Percentiles rank a stretch among this genome's conserved stretches.
Evolutionary conservation across 92 coral and sea anemone species (phyloP).

Genomic region (Bergia puertoricense): DNA sequence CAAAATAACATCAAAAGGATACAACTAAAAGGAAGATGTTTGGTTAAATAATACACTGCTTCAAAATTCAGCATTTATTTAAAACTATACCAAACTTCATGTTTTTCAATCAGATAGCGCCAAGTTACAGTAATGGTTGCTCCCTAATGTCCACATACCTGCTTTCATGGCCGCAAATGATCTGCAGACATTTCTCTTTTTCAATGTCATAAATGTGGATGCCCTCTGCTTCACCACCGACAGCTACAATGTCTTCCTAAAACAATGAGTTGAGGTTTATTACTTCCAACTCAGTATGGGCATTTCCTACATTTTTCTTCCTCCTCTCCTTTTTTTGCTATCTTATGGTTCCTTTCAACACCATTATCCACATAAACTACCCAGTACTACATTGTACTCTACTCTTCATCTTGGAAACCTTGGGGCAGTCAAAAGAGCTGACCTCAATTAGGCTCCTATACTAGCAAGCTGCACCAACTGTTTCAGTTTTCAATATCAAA

Average conservation of each 20-base stretch:
- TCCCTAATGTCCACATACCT: slow-evolving; percentile 50
- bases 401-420: too few relatives aligned
- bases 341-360: too few relatives aligned
- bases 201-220: slow-evolving; percentile 81
- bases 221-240: slow-evolving; percentile 85
- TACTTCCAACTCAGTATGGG: background rate
- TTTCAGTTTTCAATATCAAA: too few relatives aligned
- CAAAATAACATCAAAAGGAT: too few relatives aligned
- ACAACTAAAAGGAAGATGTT: too few relatives aligned
- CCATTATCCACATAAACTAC: too few relatives aligned
- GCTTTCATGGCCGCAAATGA: slow-evolving; percentile 78
- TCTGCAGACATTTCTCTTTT: slow-evolving; percentile 80
- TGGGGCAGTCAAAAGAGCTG: too few relatives aligned
- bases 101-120: background rate
- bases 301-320: background rate
- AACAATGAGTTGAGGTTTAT: background rate
- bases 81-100: background rate
- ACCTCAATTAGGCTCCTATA: too few relatives aligned
- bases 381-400: too few relatives aligned
- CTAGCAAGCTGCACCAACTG: too few relatives aligned
- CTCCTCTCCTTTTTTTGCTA: too few relatives aligned
- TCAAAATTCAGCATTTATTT: too few relatives aligned
- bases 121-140: background rate
- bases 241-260: slow-evolving; percentile 82
- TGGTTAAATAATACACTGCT: background rate